Evolutionary conservation across 1,140 invertebrate species (phyloP).

Genomic region (Drosophila dunni): DNA sequence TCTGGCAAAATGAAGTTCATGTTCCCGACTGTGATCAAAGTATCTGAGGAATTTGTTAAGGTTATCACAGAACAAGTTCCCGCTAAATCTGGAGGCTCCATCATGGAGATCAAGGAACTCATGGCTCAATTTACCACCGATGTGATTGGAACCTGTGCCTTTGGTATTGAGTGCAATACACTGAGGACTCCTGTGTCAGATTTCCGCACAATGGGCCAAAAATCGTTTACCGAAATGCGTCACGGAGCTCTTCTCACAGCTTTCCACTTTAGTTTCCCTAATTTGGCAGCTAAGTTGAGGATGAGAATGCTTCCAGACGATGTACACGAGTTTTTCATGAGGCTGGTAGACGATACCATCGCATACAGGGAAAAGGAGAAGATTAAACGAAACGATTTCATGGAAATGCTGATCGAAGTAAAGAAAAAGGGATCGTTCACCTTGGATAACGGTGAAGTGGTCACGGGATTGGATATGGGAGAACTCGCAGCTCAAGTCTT

Average conservation of each 20-base stretch:
- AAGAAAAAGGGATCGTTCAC: conserved; percentile 58
- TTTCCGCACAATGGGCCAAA: conserved; percentile 80
- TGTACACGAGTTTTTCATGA: conserved; percentile 84
- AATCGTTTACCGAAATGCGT: conserved; percentile 27
- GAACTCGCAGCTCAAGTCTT: conserved; percentile 84
- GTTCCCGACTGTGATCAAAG: conserved; percentile 82
- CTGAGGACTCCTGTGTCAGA: conserved; percentile 84
- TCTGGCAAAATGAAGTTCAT: conserved; percentile 86
- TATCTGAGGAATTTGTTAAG: conserved; percentile 43
- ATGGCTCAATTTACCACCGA: conserved; percentile 73
- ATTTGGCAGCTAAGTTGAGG: conserved; percentile 34
- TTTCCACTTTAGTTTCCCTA: conserved; percentile 48
- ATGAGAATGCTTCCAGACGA: conserved; percentile 71
- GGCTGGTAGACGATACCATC: conserved; percentile 61
- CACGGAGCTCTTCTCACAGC: conserved; percentile 26
- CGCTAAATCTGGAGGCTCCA: conserved; percentile 4
- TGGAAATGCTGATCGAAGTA: conserved; percentile 86
- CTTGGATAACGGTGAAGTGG: conserved; percentile 32
- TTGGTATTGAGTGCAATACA: conserved; percentile 87
- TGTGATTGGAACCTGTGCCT: conserved; percentile 87
- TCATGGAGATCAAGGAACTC: conserved; percentile 61
- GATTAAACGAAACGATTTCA: conserved; percentile 66
- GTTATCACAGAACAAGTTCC: conserved; percentile 27
- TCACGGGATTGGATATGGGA: conserved; percentile 45
- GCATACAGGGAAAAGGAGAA: conserved; percentile 59